phyloP scores from a whole-genome alignment of 35 echinoderm and acorn worm genomes.

The Apostichopus parvimensis region DNA sequence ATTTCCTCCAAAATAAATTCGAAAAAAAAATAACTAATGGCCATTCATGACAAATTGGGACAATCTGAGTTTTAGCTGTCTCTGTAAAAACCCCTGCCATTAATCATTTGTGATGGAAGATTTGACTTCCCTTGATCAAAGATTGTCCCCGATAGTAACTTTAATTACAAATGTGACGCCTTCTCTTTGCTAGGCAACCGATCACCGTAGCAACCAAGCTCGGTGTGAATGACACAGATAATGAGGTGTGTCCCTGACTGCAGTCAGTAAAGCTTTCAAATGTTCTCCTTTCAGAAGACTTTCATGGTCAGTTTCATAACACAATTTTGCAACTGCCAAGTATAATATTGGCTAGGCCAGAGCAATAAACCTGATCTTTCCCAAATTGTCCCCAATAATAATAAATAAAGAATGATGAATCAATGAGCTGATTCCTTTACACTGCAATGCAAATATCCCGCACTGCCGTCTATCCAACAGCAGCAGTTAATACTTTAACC shows the following conservation, averaged over 20 bases:
- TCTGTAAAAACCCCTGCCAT: background rate
- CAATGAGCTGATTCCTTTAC: too few species aligned
- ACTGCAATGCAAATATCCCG: too few species aligned
- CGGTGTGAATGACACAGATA: background rate
- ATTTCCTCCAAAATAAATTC: background rate
- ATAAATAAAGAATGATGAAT: too few species aligned
- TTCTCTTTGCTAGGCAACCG: constrained; percentile 9
- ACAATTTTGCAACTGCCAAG: too few species aligned
- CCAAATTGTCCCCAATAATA: too few species aligned
- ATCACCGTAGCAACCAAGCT: constrained; percentile 13
- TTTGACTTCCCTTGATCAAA: background rate
- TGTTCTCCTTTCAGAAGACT: background rate
- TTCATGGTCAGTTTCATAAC: background rate
- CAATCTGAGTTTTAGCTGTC: background rate
- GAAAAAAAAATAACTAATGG: background rate
- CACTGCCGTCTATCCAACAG: too few species aligned
- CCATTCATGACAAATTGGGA: background rate
- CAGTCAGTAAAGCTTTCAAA: background rate
- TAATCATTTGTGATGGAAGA: background rate
- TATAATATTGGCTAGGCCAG: too few species aligned
- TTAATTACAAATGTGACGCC: background rate
- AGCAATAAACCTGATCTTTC: too few species aligned
- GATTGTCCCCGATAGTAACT: background rate
- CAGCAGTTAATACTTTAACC: too few species aligned
- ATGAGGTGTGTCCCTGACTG: background rate